Evolutionary conservation across 2,797 vertebrate species (phyloP).

Genomic region (Megaceryle alcyon): DNA sequence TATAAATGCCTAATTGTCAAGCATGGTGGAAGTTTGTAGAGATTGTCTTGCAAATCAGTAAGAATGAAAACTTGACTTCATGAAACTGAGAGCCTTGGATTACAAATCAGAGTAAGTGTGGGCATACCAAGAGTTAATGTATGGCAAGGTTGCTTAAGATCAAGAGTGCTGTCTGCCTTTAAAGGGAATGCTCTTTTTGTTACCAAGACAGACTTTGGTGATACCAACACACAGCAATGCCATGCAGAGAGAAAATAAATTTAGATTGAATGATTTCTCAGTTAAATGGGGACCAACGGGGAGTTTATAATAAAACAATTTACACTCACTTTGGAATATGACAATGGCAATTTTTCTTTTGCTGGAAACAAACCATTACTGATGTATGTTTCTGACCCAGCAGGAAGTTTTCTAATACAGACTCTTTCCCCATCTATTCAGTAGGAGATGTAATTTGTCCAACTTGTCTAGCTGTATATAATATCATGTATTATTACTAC

Average conservation of each 20-base stretch:
- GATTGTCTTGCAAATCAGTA: background rate
- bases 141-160: constrained; percentile 11
- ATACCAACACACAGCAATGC: constrained; percentile 46
- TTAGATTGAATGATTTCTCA: constrained; percentile 75
- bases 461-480: constrained; percentile 42
- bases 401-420: constrained; percentile 66
- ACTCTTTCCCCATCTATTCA: constrained; percentile 43
- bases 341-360: constrained; percentile 77
- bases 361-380: constrained; percentile 75
- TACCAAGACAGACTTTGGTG: constrained; percentile 54
- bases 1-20: background rate
- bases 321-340: constrained; percentile 75
- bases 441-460: constrained; percentile 53
- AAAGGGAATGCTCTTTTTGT: constrained; percentile 15
- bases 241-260: constrained; percentile 70
- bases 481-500: constrained; percentile 59
- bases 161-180: constrained; percentile 36
- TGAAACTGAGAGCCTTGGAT: constrained; percentile 11
- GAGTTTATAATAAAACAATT: constrained; percentile 81
- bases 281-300: constrained; percentile 73
- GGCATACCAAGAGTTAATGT: constrained; percentile 39
- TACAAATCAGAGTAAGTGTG: constrained; percentile 38
- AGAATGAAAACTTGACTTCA: background rate
- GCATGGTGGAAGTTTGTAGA: background rate
- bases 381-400: constrained; percentile 69